phyloP scores from a whole-genome alignment of 2,797 vertebrate genomes.

The Lutjanus argentimaculatus region DNA sequence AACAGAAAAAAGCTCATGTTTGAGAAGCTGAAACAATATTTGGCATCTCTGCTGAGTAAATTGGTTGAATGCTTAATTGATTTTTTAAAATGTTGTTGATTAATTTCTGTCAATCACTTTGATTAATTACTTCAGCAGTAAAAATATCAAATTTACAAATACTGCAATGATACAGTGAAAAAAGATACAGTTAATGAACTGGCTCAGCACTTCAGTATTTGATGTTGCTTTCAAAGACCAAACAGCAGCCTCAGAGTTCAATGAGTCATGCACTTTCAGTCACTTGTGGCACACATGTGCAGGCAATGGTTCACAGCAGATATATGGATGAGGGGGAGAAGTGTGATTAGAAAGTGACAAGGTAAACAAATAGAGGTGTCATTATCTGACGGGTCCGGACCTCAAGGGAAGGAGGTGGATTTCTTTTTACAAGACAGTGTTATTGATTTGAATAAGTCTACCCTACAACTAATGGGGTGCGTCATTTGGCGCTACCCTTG shows the following conservation, averaged over 20 bases:
- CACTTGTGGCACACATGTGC: slow-evolving; percentile 2
- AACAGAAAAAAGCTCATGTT: not conserved
- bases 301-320: not conserved
- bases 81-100: not conserved
- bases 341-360: slow-evolving; percentile 57
- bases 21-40: not conserved
- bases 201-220: not conserved
- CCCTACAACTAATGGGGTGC: slow-evolving; percentile 79
- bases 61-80: not conserved
- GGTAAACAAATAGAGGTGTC: slow-evolving; percentile 75
- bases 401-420: slow-evolving; percentile 60
- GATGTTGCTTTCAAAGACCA: slow-evolving; percentile 1
- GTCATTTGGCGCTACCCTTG: slow-evolving; percentile 80
- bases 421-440: slow-evolving; percentile 57
- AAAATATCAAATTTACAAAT: not conserved
- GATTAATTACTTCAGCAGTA: not conserved
- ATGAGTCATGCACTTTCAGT: slow-evolving; percentile 12
- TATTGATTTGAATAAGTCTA: slow-evolving; percentile 85
- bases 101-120: not conserved
- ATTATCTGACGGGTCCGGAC: slow-evolving; percentile 66
- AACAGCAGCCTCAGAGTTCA: slow-evolving; percentile 3
- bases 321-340: not conserved
- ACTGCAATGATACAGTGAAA: not conserved
- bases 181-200: not conserved
- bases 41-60: not conserved